Evolutionary conservation across 2,888 invertebrate species (phyloP), one percentile per base, ranked within the genome.

Genomic region (Periphyllus acericola): DNA sequence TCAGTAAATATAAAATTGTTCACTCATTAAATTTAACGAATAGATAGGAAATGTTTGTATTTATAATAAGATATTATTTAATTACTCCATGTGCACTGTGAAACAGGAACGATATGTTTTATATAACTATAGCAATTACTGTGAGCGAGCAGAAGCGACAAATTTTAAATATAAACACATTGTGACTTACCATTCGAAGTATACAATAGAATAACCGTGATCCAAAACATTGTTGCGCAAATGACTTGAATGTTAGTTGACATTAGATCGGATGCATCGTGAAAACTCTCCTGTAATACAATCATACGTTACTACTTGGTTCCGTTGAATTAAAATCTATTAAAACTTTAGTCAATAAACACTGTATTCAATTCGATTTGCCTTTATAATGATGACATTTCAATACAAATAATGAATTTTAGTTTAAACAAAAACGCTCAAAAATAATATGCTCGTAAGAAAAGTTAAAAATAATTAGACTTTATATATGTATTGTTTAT

Each of bases 191-290:
- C 87, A n/a, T 46, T 36, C 3, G 66, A 66, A 1, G n/a, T 40
- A 9, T 75, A 81, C 60, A 87, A 66, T 34, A 81, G 0, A 66
- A 87, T 34, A 32, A 81, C 74, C 9, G 74, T n/a, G 46, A 75
- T 66, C 72, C 60, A 81, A 87, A 75, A 87, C 85, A 86, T 86
- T 60, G 52, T 84, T 40, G 55, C 21, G n/a, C 8, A 17, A 17
- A 8, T 29, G 60, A 75, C 29, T n/a, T 40, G 21, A 66, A 32
- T 25, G 25, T 1, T 1, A 32, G 14, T 29, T 29, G 29, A 32
- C 3, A 21, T 84, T 75, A 84, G 40, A 75, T 46, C 0, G 25
- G 17, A 36, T 75, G 25, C 60, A 75, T 75, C 17, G 14, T 5
- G 60, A 40, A 84, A 8, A 32, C 21, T 60, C 21, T 46, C 25